Conservation (phyloP, 2,113 vertebrate species). For the Colossoma macropomum region DNA sequence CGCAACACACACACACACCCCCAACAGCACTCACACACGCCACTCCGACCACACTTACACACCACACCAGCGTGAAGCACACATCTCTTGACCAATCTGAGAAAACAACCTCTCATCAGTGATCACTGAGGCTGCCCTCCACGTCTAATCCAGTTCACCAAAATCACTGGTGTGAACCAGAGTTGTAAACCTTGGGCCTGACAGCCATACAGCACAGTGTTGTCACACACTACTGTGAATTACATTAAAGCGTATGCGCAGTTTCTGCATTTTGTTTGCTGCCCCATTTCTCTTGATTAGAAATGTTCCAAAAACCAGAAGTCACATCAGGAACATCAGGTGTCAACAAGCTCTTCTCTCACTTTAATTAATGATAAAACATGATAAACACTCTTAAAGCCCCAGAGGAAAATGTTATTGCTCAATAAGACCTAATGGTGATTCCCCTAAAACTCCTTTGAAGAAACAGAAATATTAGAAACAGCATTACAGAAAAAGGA, state of each 20-base stretch:
- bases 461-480: too few relatives aligned
- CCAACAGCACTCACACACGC: slow-evolving; percentile 34
- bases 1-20: slow-evolving; percentile 38
- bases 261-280: neutral
- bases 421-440: too few relatives aligned
- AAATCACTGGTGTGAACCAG: slow-evolving; percentile 36
- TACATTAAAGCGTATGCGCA: neutral
- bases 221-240: neutral
- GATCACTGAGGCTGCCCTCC: slow-evolving; percentile 25
- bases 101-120: slow-evolving; percentile 41
- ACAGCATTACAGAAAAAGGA: too few relatives aligned
- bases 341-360: neutral
- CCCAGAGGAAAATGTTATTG: too few relatives aligned
- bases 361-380: slow-evolving; percentile 12
- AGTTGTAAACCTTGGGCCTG: slow-evolving; percentile 18
- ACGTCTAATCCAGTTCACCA: slow-evolving; percentile 42
- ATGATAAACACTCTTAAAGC: neutral
- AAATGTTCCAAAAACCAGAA: neutral
- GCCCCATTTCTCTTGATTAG: neutral
- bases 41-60: slow-evolving; percentile 47
- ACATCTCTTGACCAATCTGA: slow-evolving; percentile 47
- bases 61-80: slow-evolving; percentile 52
- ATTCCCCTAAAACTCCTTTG: too few relatives aligned
- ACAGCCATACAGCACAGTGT: neutral
- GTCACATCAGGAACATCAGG: neutral